A percentile compares a stretch with the other conserved stretches of the same genome.
Conservation (phyloP, 2,797 vertebrate species). For the Melanotaenia pygmaea region DNA sequence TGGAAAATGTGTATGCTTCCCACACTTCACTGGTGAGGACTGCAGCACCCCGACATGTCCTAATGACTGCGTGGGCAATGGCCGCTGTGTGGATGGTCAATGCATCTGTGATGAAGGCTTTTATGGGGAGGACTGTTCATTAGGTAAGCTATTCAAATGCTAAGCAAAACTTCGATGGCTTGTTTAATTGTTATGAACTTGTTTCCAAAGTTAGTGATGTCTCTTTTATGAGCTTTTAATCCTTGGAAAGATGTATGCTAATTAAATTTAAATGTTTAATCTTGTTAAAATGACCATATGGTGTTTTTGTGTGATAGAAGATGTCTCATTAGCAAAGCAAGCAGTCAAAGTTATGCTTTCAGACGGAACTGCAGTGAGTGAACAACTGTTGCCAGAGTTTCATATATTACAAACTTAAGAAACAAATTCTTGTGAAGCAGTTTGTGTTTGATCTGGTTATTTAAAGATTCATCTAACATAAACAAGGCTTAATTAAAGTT, state of each 20-base stretch:
- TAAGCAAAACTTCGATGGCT: not conserved
- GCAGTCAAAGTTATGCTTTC: not conserved
- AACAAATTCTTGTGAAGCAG: not conserved
- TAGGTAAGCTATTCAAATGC: constrained; percentile 66
- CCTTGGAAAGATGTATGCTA: no score
- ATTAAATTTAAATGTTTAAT: not conserved
- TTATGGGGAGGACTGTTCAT: constrained; percentile 84
- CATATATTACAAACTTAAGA: not conserved
- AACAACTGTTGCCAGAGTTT: not conserved
- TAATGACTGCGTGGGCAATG: constrained; percentile 84
- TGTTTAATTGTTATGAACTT: not conserved
- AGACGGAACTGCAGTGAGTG: not conserved
- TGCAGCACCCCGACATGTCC: constrained; percentile 86
- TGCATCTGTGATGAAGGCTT: constrained; percentile 89
- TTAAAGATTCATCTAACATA: not conserved
- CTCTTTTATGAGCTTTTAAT: not conserved
- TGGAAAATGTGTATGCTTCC: constrained; percentile 86
- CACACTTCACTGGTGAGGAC: constrained; percentile 82
- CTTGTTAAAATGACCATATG: not conserved
- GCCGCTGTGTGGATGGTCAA: constrained; percentile 86
- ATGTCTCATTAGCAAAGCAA: not conserved
- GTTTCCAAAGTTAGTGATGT: not conserved
- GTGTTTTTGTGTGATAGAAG: not conserved
- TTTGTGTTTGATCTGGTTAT: not conserved
- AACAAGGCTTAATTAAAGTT: not conserved